phyloP scores from a whole-genome alignment of 2,888 invertebrate genomes.

The Eledona agricola region DNA sequence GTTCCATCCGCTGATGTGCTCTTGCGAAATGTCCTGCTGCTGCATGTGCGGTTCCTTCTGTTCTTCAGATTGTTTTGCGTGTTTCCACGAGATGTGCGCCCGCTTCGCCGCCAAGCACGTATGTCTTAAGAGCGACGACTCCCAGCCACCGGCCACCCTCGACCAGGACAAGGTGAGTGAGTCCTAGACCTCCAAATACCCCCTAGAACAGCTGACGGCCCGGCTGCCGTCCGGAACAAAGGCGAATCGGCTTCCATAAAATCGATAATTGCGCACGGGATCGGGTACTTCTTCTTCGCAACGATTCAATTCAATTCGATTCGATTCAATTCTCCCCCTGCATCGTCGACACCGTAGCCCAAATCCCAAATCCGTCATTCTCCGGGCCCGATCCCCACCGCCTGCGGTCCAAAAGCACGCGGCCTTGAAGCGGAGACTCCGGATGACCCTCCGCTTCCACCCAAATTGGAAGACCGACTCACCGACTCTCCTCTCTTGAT shows the following conservation, averaged over 20 bases:
- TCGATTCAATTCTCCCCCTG: constrained; percentile 6
- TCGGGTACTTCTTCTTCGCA: constrained; percentile 30
- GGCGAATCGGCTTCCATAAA: constrained; percentile 35
- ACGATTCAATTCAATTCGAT: constrained; percentile 33
- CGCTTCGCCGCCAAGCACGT: constrained; percentile 59
- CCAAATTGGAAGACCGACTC: no score
- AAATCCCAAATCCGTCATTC: constrained; percentile 2
- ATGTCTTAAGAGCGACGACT: constrained; percentile 61
- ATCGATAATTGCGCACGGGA: constrained; percentile 39
- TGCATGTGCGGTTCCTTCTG: constrained; percentile 70
- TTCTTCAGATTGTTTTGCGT: constrained; percentile 72
- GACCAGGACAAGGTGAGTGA: constrained; percentile 63
- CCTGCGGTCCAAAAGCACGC: background rate
- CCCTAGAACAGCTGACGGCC: constrained; percentile 31
- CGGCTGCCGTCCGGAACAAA: constrained; percentile 35
- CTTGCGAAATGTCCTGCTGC: constrained; percentile 66
- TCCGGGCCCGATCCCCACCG: constrained; percentile 6
- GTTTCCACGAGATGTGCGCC: constrained; percentile 70
- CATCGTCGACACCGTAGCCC: constrained; percentile 8
- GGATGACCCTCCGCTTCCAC: background rate
- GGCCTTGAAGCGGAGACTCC: no score
- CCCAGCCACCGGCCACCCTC: constrained; percentile 54
- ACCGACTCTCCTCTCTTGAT: no score
- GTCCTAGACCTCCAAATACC: background rate
- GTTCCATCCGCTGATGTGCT: constrained; percentile 63